These are phyloP conservation scores for Brachionus paranguensis DNA, from an alignment of 1,140 invertebrate species.

Conservation along the genomic window DNA sequence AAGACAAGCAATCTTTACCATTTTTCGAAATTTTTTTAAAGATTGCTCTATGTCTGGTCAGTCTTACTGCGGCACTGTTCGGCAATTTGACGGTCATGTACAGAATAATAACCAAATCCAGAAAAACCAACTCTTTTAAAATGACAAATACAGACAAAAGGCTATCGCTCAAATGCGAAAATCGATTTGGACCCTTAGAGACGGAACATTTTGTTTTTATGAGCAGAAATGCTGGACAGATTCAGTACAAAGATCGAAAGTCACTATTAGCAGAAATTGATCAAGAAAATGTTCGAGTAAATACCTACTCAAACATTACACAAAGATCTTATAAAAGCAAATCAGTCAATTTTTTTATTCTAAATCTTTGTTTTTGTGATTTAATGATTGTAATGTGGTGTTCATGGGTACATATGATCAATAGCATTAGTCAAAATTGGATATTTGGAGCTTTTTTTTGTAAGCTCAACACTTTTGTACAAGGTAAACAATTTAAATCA, in stretches of 20 bases:
- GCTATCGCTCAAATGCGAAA: background rate
- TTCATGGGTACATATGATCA: constrained; percentile 57
- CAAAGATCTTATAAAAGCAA: constrained; percentile 41
- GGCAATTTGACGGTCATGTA: constrained; percentile 27
- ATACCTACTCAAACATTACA: background rate
- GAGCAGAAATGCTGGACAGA: background rate
- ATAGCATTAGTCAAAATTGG: constrained; percentile 48
- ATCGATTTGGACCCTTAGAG: background rate
- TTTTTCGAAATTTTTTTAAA: background rate
- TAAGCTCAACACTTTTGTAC: constrained; percentile 58
- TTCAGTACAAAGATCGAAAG: background rate
- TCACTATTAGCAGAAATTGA: background rate
- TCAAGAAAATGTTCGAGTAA: background rate
- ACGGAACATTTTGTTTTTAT: background rate
- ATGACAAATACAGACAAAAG: background rate
- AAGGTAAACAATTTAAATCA: constrained; percentile 51
- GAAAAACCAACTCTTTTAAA: background rate
- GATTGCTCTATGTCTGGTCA: background rate
- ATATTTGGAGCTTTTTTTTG: constrained; percentile 56
- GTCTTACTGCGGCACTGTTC: background rate
- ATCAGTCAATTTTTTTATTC: constrained; percentile 51
- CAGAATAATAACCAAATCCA: background rate
- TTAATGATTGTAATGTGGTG: constrained; percentile 55
- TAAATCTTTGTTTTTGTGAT: constrained; percentile 51
- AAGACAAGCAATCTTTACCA: background rate